A percentile compares a stretch with the other conserved stretches of the same genome.
Conservation (phyloP, 1,140 invertebrate genomes). For the Drosophila takahashii region DNA sequence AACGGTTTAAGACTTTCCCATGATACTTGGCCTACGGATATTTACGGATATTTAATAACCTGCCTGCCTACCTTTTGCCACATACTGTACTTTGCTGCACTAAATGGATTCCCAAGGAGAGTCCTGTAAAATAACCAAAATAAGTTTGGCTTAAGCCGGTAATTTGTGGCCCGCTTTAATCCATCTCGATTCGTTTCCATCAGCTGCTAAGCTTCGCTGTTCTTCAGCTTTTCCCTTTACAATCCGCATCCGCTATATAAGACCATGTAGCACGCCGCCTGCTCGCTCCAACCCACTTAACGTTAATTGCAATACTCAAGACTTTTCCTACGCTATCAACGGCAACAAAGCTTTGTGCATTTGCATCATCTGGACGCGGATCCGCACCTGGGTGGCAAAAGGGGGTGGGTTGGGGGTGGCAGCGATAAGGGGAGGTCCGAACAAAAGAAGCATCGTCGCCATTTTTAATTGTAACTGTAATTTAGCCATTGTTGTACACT, state of each 20-base stretch:
- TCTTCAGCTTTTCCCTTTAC: neutral
- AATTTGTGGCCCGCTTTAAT: constrained; percentile 35
- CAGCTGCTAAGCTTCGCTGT: constrained; percentile 11
- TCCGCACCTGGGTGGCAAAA: neutral
- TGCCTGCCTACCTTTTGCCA: neutral
- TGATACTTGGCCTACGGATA: neutral
- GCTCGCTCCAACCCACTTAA: constrained; percentile 35
- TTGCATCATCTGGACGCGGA: constrained; percentile 34
- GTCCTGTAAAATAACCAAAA: constrained; percentile 19
- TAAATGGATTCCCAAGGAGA: neutral
- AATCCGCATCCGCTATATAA: neutral
- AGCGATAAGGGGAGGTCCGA: neutral
- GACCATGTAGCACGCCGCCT: neutral
- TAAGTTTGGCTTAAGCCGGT: constrained; percentile 30
- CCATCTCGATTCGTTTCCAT: constrained; percentile 25
- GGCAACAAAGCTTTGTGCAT: constrained; percentile 20
- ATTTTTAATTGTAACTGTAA: constrained; percentile 84
- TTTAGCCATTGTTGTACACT: constrained; percentile 80
- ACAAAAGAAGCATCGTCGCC: constrained; percentile 69
- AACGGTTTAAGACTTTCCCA: neutral
- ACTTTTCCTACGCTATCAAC: constrained; percentile 31
- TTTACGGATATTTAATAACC: neutral
- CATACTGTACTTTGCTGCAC: constrained; percentile 11
- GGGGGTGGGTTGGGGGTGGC: neutral
- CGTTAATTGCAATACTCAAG: constrained; percentile 69